phyloP scores from a whole-genome alignment of 2,797 vertebrate genomes.

The Ctenopoma multispine region DNA sequence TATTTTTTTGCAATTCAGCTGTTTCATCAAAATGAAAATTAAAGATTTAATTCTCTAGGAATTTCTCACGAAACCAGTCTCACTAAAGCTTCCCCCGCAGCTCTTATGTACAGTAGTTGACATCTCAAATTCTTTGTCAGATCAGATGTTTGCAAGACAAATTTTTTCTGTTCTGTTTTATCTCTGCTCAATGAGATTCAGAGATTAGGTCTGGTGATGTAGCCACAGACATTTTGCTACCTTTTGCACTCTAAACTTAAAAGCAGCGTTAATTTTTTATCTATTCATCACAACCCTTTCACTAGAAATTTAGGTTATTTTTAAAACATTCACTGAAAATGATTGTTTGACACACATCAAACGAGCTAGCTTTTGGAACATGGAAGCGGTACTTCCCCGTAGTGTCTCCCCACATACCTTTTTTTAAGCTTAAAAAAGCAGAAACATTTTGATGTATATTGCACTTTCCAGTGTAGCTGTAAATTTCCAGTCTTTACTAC shows the following conservation, averaged over 20 bases:
- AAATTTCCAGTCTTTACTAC: neutral
- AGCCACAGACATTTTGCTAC: conserved; percentile 4
- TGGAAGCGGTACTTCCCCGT: neutral
- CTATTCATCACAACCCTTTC: conserved; percentile 19
- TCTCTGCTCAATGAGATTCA: neutral
- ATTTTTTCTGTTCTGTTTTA: neutral
- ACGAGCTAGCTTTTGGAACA: conserved; percentile 23
- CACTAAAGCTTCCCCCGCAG: neutral
- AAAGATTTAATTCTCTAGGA: neutral
- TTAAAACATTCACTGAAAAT: conserved; percentile 17
- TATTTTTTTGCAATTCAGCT: neutral
- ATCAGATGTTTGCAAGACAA: neutral
- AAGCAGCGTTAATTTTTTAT: conserved; percentile 29
- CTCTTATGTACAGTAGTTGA: neutral
- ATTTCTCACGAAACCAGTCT: neutral
- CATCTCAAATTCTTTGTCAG: neutral
- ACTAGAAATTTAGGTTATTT: conserved; percentile 1
- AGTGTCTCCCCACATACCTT: conserved; percentile 11
- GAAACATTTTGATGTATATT: neutral
- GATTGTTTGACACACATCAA: conserved; percentile 5
- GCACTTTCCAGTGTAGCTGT: conserved; percentile 4
- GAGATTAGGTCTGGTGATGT: neutral
- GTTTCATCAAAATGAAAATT: neutral
- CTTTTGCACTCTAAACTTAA: neutral
- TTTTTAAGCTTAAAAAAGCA: conserved; percentile 12